Base-by-base conservation (phyloP, 2,888 invertebrate genomes). In the Xestia sexstrigata region DNA sequence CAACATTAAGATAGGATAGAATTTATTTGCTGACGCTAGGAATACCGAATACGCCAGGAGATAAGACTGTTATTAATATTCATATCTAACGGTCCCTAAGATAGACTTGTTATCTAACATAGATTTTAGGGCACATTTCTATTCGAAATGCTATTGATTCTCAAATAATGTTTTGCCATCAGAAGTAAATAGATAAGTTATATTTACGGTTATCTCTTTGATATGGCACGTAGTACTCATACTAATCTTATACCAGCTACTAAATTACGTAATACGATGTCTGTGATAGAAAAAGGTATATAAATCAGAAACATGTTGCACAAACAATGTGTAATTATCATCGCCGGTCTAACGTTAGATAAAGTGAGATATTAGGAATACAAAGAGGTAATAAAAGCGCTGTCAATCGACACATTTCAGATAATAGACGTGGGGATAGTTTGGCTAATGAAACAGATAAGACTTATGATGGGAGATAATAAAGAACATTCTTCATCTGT, bases 1-100 rank as follows among this genome's bases (percentile, higher is more conserved):
- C 26, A 69, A 39, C 83, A 72, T 82, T 82, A 70, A 82, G 77
- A 85, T 85, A 72, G 26, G 20, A 62, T 58, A 23, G 23, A 58
- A 70, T 76, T 70, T 76, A 85, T 85, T 69, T 62, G 42, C 2
- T 52, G 13, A n/a, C 20, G n/a, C 42, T 84, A 42, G 26, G 71
- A 81, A 75, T 72, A 63, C 9, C 2, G 23, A 49, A 49, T 23
- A 49, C 49, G 23, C 23, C n/a, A 39, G 9, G 1, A 71, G 42
- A 75, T 81, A 62, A 69, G 49, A 42, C 17, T 42, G 52, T 58
- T 72, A 72, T 58, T 81, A 75, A 75, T 82, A 81, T 85, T 75
- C 39, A 65, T 71, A 60, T 74, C 11, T 7, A 49, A 58, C 13
- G 55, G 62, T 72, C 35, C 35, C 13, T 23, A 47, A 60, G 62